Conservation (phyloP, 2,113 vertebrate genomes). For the Crotalus viridis region DNA sequence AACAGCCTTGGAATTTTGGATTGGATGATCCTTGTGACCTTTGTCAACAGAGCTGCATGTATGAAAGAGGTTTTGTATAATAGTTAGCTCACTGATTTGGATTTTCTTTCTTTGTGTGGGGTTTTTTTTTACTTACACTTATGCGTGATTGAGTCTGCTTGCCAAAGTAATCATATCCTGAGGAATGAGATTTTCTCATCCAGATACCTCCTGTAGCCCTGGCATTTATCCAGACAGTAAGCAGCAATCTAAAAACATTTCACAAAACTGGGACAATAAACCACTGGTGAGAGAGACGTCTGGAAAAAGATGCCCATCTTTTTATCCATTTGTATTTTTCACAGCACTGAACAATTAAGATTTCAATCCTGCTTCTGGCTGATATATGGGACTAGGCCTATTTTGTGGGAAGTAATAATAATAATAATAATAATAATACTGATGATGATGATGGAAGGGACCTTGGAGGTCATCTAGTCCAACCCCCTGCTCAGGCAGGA, state of each 20-base stretch:
- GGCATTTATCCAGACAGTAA: not conserved
- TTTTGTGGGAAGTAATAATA: not conserved
- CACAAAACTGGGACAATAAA: not conserved
- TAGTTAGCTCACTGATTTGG: not conserved
- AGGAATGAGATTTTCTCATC: not conserved
- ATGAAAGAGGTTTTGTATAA: not conserved
- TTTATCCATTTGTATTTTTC: not conserved
- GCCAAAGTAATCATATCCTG: constrained; percentile 5
- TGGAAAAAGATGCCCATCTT: not conserved
- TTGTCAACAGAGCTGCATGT: not conserved
- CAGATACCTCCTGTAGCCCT: not conserved
- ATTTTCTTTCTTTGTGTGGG: not conserved
- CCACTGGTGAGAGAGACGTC: not conserved
- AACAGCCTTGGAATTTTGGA: not conserved
- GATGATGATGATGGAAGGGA: no score
- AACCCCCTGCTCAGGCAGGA: no score
- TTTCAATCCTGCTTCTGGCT: not conserved
- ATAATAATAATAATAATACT: no score
- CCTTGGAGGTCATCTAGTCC: no score
- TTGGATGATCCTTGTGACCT: not conserved
- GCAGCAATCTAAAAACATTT: constrained; percentile 4
- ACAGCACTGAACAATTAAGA: not conserved
- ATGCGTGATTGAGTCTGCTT: not conserved
- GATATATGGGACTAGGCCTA: not conserved
- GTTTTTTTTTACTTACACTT: not conserved